Base-by-base conservation (phyloP, 1,140 invertebrate genomes). In the Heterodera carotae region DNA sequence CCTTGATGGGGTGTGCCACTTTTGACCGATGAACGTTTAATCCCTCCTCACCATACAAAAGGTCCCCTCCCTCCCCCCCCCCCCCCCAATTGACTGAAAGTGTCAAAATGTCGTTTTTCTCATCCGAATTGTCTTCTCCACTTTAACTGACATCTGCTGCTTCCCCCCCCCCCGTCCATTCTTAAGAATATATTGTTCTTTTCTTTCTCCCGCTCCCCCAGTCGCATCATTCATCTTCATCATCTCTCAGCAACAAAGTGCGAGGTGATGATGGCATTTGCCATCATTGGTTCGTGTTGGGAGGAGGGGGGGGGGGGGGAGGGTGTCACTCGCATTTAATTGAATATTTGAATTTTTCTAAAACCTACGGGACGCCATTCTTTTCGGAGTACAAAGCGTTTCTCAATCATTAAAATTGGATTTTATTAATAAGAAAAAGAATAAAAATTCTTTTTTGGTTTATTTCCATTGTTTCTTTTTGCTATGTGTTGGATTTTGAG, bases 11-110 rank as follows among this genome's bases (percentile, higher is more conserved):
- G 6, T 66, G 29, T 12, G 62, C 22, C 29, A 66, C 29, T 66
- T 29, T 31, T 75, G 73, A 39, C 22, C n/a, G n/a, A 56, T 56
- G 48, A 75, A 4, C 56, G 69, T 73, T 69, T 34, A 33, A 53
- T 69, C 69, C 29, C 33, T 25, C 6, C 18, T 12, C 34, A 75
- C 36, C 27, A 73, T 6, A 25, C 53, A 69, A 71, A 75, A 5
- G n/a, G 56, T 22, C 29, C 15, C 31, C 15, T 74, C 25, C 69
- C 48, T 53, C 48, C 8, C 48, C 18, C 18, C 48, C 48, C 18
- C 18, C 48, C 18, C 12, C 0, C 48, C 12, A 56, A 56, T 56
- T 56, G 48, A 56, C 48, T 22, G 48, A 56, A 43, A 56, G 48
- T 56, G 48, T 56, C 48, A 69, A 69, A 69, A 39, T 29, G 67